Base-by-base conservation (phyloP, 2,797 vertebrate species). In the Ctenopoma multispine region DNA sequence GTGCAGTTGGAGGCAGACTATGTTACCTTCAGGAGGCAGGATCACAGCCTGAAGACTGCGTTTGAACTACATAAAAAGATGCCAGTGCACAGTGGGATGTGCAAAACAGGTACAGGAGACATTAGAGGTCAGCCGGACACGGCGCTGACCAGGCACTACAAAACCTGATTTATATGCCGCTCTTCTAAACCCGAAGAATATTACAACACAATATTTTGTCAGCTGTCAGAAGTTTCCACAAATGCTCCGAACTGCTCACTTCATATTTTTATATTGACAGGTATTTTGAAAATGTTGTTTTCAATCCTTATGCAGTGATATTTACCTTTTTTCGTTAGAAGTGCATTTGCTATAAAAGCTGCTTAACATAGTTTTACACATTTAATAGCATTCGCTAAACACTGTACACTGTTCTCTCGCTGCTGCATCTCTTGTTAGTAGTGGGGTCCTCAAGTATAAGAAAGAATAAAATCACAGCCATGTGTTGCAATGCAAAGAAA, bases 111-210 rank as follows among this genome's bases (percentile, higher is more conserved):
- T 82, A 82, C 63, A 41, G 65, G 63, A 83, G 65, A 58, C 47
- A 23, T n/a, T 12, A 24, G 75, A 80, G 87, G 86, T 86, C 85
- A 76, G 77, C 69, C 75, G 81, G 81, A 84, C 75, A 41, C 6
- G 46, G n/a, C 29, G 12, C 75, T 82, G 83, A 84, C 79, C 75
- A 82, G 84, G 77, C 85, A 88, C 86, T 87, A 87, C 87, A 84
- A 69, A 61, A 21, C 5, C 1, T 43, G 72, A 88, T 87, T 77
- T 79, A 84, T 70, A 63, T 7, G 41, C 49, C 20, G 18, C 43
- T 74, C 46, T n/a, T 60, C 49, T 11, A 40, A 63, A 55, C n/a
- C 49, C 20, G 4, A 24, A 72, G 29, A 47, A 40, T 18, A 23
- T 55, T 57, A 56, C 15, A 27, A 20, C 70, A 73, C 53, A 38